Conservation (phyloP, 2,888 invertebrate genomes). For the Nephrotoma flavescens region DNA sequence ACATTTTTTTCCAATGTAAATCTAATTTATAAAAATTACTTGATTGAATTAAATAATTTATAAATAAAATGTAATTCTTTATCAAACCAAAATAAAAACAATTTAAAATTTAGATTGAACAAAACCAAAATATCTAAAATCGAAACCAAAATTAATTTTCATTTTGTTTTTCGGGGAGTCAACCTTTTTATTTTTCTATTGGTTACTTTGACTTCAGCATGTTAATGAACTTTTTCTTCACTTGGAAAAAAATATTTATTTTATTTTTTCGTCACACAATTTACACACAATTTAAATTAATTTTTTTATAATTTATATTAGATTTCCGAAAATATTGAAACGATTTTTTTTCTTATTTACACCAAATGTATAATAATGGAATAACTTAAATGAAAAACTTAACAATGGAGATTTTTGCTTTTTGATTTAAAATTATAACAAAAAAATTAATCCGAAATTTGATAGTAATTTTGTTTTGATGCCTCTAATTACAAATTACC, state of each 20-base stretch:
- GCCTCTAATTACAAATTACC: conserved; percentile 1
- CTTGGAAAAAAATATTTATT: neutral
- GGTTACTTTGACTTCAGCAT: conserved; percentile 3
- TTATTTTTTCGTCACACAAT: neutral
- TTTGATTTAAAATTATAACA: neutral
- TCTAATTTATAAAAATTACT: neutral
- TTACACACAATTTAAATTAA: neutral
- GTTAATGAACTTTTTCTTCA: conserved; percentile 5
- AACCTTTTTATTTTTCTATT: conserved; percentile 4
- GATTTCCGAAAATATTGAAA: neutral
- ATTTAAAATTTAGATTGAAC: neutral
- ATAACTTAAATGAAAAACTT: neutral
- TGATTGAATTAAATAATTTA: conserved; percentile 1
- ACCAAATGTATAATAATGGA: neutral
- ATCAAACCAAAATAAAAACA: neutral
- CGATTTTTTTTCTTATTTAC: neutral
- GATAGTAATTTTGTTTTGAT: neutral
- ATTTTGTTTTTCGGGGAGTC: conserved; percentile 3
- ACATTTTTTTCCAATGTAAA: conserved; percentile 2
- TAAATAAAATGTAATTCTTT: neutral
- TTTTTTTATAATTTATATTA: neutral
- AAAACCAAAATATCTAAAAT: neutral
- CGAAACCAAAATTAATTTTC: neutral
- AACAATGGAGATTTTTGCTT: neutral
- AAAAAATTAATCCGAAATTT: neutral